Conservation (phyloP, 2,888 invertebrate species). For the Phortica magna region DNA sequence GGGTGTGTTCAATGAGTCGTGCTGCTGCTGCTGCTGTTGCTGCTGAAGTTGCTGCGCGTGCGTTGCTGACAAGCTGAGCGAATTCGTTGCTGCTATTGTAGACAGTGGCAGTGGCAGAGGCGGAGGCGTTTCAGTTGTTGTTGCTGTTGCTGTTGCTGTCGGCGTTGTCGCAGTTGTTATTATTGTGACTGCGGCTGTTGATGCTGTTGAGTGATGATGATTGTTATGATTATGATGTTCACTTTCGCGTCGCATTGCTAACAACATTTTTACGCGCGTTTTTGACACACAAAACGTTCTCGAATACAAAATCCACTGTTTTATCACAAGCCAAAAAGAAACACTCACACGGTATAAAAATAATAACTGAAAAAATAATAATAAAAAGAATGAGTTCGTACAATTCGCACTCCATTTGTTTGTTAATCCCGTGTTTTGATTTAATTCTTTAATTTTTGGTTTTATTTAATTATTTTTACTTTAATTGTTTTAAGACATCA, state of each 20-base stretch:
- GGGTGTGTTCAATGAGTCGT: slow-evolving; percentile 71
- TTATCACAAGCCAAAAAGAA: slow-evolving; percentile 27
- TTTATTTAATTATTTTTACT: background rate
- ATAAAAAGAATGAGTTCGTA: slow-evolving; percentile 47
- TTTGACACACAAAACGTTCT: slow-evolving; percentile 37
- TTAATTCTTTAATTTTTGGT: background rate
- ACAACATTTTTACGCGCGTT: slow-evolving; percentile 78
- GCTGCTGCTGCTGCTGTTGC: slow-evolving; percentile 33
- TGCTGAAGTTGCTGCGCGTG: slow-evolving; percentile 45
- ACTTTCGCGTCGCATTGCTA: slow-evolving; percentile 88
- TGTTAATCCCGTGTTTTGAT: slow-evolving; percentile 2
- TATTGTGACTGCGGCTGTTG: slow-evolving; percentile 40
- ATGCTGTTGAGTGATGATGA: slow-evolving; percentile 54
- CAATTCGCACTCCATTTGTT: slow-evolving; percentile 64
- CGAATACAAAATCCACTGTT: background rate
- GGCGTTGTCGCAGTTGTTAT: slow-evolving; percentile 45
- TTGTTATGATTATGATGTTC: slow-evolving; percentile 79
- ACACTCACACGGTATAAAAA: slow-evolving; percentile 34
- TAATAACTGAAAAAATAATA: slow-evolving; percentile 52
- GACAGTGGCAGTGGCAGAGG: slow-evolving; percentile 10
- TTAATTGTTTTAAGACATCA: slow-evolving; percentile 4
- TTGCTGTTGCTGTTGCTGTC: slow-evolving; percentile 39
- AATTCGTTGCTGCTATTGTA: background rate
- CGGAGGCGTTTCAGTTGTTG: slow-evolving; percentile 35
- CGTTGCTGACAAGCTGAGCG: slow-evolving; percentile 45